phyloP scores from a whole-genome alignment of 2,113 vertebrate species.

The Eretmochelys imbricata region DNA sequence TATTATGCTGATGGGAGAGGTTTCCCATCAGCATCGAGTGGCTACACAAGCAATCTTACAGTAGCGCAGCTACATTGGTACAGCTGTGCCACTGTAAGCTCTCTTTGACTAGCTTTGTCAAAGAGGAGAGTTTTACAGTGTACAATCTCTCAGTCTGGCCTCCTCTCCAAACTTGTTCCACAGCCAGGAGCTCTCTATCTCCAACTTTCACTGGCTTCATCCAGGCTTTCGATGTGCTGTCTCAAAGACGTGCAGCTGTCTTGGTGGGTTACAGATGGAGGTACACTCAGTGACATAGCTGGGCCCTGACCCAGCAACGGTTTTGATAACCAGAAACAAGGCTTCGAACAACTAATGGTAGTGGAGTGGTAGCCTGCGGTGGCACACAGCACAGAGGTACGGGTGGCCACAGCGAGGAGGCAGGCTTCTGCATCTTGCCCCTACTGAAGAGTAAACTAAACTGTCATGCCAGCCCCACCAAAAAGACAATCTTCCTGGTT shows the following conservation, averaged over 20 bases:
- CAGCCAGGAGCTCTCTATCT: background rate
- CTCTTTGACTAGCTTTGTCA: background rate
- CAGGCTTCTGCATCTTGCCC: accelerated
- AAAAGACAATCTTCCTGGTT: background rate
- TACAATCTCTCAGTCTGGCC: background rate
- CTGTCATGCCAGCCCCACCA: background rate
- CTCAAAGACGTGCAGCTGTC: background rate
- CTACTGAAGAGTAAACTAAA: background rate
- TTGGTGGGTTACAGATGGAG: background rate
- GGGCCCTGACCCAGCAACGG: background rate
- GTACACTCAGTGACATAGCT: background rate
- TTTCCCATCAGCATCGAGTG: no score
- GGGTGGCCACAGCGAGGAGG: background rate
- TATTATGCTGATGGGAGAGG: no score
- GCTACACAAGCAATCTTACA: no score
- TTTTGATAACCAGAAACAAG: accelerated
- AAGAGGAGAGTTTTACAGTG: background rate
- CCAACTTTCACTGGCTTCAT: background rate
- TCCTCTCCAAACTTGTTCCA: background rate
- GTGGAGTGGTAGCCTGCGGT: background rate
- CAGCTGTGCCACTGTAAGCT: no score
- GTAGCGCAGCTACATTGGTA: no score
- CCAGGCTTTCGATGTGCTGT: background rate
- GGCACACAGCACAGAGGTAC: background rate
- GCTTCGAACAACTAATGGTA: background rate